phyloP scores from a whole-genome alignment of 1,140 invertebrate species.

The Cydia pomonella region DNA sequence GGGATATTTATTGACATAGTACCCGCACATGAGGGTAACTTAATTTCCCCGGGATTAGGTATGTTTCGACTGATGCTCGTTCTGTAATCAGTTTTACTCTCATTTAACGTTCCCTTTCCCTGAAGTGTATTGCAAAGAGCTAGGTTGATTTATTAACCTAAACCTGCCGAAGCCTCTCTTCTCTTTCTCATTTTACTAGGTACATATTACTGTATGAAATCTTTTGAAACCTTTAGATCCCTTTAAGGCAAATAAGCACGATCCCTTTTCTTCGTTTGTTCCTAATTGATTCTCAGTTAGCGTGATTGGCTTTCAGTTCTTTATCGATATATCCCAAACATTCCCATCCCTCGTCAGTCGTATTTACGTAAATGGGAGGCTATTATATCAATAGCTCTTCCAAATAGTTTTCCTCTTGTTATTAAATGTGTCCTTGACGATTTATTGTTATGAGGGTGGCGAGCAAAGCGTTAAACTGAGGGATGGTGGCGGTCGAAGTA shows the following conservation, averaged over 20 bases:
- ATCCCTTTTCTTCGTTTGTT: neutral
- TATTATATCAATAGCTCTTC: slow-evolving; percentile 21
- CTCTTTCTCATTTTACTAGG: neutral
- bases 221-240: neutral
- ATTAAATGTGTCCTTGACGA: slow-evolving; percentile 25
- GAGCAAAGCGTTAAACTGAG: slow-evolving; percentile 3
- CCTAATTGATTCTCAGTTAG: slow-evolving; percentile 8
- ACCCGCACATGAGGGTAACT: slow-evolving; percentile 25
- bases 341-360: neutral
- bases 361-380: slow-evolving; percentile 20
- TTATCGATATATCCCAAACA: neutral
- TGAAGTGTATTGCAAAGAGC: neutral
- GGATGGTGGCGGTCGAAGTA: neutral
- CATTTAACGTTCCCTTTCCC: slow-evolving; percentile 17
- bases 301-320: neutral
- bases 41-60: slow-evolving; percentile 27
- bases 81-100: slow-evolving; percentile 21
- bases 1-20: slow-evolving; percentile 29
- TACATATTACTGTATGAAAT: neutral
- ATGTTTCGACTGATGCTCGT: slow-evolving; percentile 23
- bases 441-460: slow-evolving; percentile 11
- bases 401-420: slow-evolving; percentile 21
- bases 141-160: slow-evolving; percentile 3
- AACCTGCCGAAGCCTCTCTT: neutral
- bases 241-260: neutral